Conservation (phyloP, 1,140 invertebrate genomes). For the Trissolcus basalis region DNA sequence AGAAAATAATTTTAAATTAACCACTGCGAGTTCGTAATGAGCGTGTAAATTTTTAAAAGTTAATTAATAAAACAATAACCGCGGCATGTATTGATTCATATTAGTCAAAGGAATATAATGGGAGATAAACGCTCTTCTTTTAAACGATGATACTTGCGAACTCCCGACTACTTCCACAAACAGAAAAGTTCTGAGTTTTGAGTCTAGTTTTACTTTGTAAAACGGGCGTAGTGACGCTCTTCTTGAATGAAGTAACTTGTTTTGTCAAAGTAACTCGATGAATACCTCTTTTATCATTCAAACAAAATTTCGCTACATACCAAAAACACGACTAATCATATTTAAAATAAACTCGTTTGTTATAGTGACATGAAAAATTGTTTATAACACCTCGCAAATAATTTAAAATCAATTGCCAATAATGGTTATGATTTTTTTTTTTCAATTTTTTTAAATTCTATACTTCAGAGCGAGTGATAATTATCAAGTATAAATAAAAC, state of each 20-base stretch:
- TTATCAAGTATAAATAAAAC: no score
- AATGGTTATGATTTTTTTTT: no score
- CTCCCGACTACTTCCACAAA: slow-evolving; percentile 30
- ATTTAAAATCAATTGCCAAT: no score
- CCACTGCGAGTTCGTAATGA: neutral
- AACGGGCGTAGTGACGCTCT: slow-evolving; percentile 35
- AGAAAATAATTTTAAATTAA: neutral
- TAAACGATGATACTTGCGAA: slow-evolving; percentile 31
- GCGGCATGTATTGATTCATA: neutral
- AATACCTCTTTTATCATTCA: slow-evolving; percentile 30
- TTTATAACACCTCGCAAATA: no score
- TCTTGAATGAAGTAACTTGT: slow-evolving; percentile 38
- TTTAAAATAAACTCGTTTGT: no score
- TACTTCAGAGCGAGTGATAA: no score
- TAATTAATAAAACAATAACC: no score
- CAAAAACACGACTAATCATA: no score
- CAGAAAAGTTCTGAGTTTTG: slow-evolving; percentile 37
- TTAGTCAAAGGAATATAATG: slow-evolving; percentile 20
- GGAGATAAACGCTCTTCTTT: slow-evolving; percentile 32
- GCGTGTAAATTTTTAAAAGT: no score
- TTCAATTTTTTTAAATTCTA: no score
- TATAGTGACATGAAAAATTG: no score
- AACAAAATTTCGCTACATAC: neutral
- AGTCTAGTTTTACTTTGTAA: slow-evolving; percentile 44
- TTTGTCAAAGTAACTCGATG: slow-evolving; percentile 32